Conservation (phyloP, 2,797 vertebrate species). For the Prionace glauca region DNA sequence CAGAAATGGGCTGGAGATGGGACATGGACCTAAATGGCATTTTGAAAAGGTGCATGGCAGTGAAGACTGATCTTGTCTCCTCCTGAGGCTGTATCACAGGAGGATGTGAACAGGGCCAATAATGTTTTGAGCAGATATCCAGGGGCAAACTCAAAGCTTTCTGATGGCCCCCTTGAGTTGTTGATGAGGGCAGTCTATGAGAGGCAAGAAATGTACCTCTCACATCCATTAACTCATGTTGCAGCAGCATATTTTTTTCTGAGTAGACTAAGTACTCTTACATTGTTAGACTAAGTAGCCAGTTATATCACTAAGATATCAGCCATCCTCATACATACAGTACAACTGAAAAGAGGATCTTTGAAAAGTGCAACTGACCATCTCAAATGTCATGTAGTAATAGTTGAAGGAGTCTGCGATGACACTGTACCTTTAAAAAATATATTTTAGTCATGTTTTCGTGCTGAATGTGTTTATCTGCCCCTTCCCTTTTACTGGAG, state of each 20-base stretch:
- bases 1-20: neutral
- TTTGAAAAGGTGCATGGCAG: neutral
- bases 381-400: neutral
- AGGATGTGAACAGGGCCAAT: neutral
- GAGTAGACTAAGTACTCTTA: neutral
- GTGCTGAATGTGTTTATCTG: no score
- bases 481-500: no score
- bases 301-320: neutral
- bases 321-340: neutral
- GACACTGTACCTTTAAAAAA: no score
- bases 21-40: neutral
- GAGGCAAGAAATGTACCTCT: neutral
- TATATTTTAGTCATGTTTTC: no score
- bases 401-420: neutral
- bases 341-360: neutral
- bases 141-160: neutral
- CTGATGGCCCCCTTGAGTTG: neutral
- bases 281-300: neutral
- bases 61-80: neutral
- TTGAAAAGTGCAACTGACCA: neutral
- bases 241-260: neutral
- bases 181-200: neutral
- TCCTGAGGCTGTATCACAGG: neutral
- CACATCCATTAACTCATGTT: neutral
- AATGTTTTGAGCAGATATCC: neutral